phyloP scores from a whole-genome alignment of 2,888 invertebrate genomes.

The Trachelus stipa region DNA sequence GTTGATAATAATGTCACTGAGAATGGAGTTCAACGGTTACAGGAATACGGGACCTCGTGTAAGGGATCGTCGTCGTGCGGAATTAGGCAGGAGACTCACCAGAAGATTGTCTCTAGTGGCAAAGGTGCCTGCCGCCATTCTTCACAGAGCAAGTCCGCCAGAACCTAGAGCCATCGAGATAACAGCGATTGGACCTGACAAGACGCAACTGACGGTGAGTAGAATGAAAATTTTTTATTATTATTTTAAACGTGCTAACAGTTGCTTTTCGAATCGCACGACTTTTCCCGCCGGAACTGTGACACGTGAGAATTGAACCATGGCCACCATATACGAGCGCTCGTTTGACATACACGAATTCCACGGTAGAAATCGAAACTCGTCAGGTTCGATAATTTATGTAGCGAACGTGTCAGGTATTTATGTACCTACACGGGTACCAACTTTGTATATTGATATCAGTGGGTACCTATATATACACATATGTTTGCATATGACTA shows the following conservation, averaged over 20 bases:
- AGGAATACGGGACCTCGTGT: constrained; percentile 57
- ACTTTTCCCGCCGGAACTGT: not conserved
- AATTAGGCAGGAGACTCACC: constrained; percentile 73
- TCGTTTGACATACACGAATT: constrained; percentile 5
- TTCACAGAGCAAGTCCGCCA: constrained; percentile 67
- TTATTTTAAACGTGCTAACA: not conserved
- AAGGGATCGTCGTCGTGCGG: constrained; percentile 62
- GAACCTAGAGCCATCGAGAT: constrained; percentile 71
- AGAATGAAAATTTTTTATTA: not conserved
- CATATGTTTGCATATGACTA: not conserved
- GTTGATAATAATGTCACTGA: constrained; percentile 34
- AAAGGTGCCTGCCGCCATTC: constrained; percentile 70
- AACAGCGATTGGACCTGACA: constrained; percentile 75
- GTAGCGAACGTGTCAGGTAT: not conserved
- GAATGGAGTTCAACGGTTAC: constrained; percentile 59
- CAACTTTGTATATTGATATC: not conserved
- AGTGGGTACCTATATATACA: not conserved
- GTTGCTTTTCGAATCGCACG: not conserved
- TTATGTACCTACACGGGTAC: constrained; percentile 4
- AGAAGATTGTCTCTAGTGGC: constrained; percentile 73
- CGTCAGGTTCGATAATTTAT: constrained; percentile 10
- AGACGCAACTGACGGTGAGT: constrained; percentile 74
- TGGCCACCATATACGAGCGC: not conserved
- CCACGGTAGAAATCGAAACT: constrained; percentile 21
- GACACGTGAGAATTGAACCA: not conserved